Conservation (phyloP, 2,888 invertebrate genomes). For the Cerceris ruficornis region DNA sequence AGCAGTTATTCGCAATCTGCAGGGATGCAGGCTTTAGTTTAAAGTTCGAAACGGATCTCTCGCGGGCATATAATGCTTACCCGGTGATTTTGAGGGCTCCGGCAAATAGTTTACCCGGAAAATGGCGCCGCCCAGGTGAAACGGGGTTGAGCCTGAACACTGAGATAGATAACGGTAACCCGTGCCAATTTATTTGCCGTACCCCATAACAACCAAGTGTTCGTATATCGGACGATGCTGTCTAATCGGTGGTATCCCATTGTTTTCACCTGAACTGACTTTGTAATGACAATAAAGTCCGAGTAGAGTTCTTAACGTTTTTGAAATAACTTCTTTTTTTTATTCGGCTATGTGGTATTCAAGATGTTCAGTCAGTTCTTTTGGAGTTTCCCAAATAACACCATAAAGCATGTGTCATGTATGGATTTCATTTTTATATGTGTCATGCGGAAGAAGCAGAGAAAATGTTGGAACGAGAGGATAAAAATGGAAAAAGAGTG, state of each 20-base stretch:
- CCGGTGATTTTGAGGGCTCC: conserved; percentile 68
- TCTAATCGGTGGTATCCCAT: conserved; percentile 41
- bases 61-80: conserved; percentile 61
- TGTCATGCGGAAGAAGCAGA: too few relatives aligned
- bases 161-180: conserved; percentile 58
- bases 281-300: too few relatives aligned
- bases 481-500: too few relatives aligned
- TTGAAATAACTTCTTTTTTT: too few relatives aligned
- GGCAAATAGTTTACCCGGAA: conserved; percentile 66
- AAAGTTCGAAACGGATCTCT: conserved; percentile 60
- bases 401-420: too few relatives aligned
- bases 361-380: too few relatives aligned
- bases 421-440: too few relatives aligned
- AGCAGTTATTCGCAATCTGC: conserved; percentile 61
- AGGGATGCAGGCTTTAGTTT: conserved; percentile 54
- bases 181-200: conserved; percentile 59
- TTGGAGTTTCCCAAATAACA: too few relatives aligned
- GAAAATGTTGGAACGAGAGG: too few relatives aligned
- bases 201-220: conserved; percentile 35
- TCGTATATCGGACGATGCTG: conserved; percentile 28
- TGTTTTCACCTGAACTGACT: conserved; percentile 22
- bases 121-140: conserved; percentile 46
- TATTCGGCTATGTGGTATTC: too few relatives aligned
- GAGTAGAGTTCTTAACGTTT: too few relatives aligned
- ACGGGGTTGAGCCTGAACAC: conserved; percentile 25